Base-by-base conservation (phyloP, 1,140 invertebrate genomes). In the Drosophila asahinai region DNA sequence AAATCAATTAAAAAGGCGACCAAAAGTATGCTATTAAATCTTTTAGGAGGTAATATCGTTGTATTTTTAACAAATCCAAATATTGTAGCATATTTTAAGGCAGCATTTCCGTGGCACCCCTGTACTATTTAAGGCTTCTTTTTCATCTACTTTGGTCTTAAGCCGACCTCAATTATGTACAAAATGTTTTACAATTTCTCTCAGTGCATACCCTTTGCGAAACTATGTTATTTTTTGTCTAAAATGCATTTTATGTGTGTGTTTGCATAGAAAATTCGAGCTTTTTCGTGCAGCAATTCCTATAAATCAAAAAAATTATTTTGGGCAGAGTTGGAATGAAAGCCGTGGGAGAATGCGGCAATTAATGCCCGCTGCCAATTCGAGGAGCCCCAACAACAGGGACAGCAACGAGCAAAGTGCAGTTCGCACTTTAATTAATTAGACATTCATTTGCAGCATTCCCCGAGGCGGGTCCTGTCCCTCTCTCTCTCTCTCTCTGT, bases 371-470 rank as follows among this genome's bases (percentile, higher is more conserved):
- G 62, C 78, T 78, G 77, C 61, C 80, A 87, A 83, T 70, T 77
- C 47, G 68, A 72, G 62, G 57, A 80, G 42, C 72, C 45, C 54
- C 51, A 36, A 52, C 27, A 27, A 27, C 15, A 52, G 17, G n/a
- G 30, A 30, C 3, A 25, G 14, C 66, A 59, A 52, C 48, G 57
- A 66, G 58, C 63, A 59, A 62, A 67, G 76, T 71, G 79, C 80
- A 77, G 68, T 89, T 89, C 68, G 83, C 83, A 87, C 83, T 87
- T 87, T 90, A 87, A 87, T 87, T 87, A 90, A 87, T 87, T 90
- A 84, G 86, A 90, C 86, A 87, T 90, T 87, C 81, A 87, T 90
- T 87, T 89, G 74, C 72, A 83, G 61, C 67, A 77, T 57, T 59
- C 73, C 73, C 75, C 75, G 14, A 68, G 63, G 66, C 55, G n/a